Evolutionary conservation across 2,797 vertebrate species (phyloP).

Genomic region (Leucoraja ocellata): DNA sequence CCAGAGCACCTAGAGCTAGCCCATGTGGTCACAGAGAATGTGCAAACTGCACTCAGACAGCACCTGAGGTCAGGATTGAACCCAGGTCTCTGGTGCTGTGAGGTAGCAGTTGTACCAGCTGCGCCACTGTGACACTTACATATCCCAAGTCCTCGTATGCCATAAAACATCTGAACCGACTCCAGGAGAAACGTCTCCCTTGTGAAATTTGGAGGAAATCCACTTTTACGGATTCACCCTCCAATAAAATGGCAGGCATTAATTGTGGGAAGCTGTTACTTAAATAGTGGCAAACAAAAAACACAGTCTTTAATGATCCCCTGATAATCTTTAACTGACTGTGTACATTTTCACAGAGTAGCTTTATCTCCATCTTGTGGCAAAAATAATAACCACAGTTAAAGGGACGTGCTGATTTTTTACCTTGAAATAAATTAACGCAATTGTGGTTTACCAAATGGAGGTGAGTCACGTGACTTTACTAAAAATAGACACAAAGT

Average conservation of each 20-base stretch:
- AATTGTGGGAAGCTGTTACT: neutral
- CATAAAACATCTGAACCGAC: neutral
- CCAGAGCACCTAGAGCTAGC: no score
- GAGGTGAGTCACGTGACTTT: neutral
- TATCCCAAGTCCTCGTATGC: neutral
- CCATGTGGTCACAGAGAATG: no score
- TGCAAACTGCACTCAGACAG: no score
- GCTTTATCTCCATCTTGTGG: conserved; percentile 1
- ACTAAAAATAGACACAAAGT: no score
- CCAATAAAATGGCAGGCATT: neutral
- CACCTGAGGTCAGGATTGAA: no score
- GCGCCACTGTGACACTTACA: neutral
- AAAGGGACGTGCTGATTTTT: neutral
- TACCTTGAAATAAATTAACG: neutral
- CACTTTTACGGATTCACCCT: neutral
- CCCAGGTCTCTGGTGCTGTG: no score
- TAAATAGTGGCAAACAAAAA: neutral
- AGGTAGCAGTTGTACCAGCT: no score
- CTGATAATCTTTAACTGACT: neutral
- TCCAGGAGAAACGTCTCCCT: no score
- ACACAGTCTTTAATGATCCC: neutral
- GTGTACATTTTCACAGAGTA: neutral
- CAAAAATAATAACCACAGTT: neutral
- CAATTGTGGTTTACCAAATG: neutral
- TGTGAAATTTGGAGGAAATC: neutral